Conservation (phyloP, 2,113 vertebrate genomes). For the Tragelaphus scriptus region DNA sequence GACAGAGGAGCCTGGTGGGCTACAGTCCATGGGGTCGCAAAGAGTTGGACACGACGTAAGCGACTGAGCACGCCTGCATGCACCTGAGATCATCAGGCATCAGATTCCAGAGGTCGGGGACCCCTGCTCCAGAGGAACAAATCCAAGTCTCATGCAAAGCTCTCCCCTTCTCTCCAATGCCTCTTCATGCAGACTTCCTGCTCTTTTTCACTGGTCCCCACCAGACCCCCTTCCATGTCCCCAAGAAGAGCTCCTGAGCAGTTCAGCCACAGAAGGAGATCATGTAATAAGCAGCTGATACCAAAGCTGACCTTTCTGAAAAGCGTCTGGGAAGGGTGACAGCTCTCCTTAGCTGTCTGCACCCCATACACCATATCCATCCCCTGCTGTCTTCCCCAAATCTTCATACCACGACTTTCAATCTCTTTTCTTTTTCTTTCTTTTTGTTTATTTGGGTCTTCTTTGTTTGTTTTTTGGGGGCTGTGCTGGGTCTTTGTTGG, state of each 20-base stretch:
- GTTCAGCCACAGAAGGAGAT: not conserved
- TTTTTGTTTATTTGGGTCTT: too few species aligned
- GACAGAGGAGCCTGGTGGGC: not conserved
- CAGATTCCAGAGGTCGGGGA: not conserved
- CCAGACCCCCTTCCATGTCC: too few species aligned
- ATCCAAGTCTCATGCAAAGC: not conserved
- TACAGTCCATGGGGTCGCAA: not conserved
- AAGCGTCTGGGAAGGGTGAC: not conserved
- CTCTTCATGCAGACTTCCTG: not conserved
- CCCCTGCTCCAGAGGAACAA: not conserved
- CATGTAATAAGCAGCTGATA: rapidly evolving
- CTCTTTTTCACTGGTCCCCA: rapidly evolving
- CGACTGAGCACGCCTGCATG: rapidly evolving
- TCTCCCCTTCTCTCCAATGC: not conserved
- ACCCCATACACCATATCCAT: too few species aligned
- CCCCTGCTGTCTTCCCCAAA: too few species aligned
- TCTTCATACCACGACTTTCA: too few species aligned
- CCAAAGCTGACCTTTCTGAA: not conserved
- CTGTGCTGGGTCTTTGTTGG: too few species aligned
- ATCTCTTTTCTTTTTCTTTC: too few species aligned
- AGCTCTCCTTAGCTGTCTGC: rapidly evolving
- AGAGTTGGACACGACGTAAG: not conserved
- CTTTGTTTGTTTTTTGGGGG: too few species aligned
- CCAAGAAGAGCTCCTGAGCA: not conserved
- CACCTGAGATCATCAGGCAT: not conserved